Conservation (phyloP, 2,888 invertebrate species). For the Ypsolopha scabrella region DNA sequence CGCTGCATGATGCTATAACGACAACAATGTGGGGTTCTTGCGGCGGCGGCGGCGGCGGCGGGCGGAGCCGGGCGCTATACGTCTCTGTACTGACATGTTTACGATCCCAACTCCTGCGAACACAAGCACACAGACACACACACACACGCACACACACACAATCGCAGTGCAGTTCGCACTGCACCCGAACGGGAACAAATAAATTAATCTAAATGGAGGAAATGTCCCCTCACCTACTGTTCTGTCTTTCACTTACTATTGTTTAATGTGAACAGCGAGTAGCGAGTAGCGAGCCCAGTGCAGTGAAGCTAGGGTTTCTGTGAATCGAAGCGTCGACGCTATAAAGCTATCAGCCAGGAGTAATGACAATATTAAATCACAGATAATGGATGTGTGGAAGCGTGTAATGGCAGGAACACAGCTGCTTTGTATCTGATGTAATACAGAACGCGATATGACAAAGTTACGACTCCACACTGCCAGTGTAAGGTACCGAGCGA, state of each 20-base stretch:
- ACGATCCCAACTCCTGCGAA: conserved; percentile 22
- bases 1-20: too few relatives aligned
- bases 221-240: background rate
- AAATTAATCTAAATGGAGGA: conserved; percentile 42
- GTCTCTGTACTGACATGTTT: conserved; percentile 47
- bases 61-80: conserved; percentile 22
- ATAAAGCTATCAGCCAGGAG: background rate
- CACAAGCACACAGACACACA: conserved; percentile 9
- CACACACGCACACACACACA: too few relatives aligned
- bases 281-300: background rate
- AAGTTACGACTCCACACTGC: too few relatives aligned
- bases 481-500: too few relatives aligned
- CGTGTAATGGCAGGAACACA: background rate
- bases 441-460: background rate
- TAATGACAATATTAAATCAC: background rate
- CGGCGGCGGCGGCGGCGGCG: conserved; percentile 15
- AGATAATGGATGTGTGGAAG: background rate
- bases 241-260: background rate
- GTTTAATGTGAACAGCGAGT: background rate
- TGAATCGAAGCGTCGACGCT: background rate
- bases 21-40: too few relatives aligned
- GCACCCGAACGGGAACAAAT: conserved; percentile 33
- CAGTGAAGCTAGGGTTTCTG: background rate
- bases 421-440: background rate
- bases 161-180: conserved; percentile 20